Base-by-base conservation (phyloP, 2,888 invertebrate genomes). In the Amorpha juglandis region DNA sequence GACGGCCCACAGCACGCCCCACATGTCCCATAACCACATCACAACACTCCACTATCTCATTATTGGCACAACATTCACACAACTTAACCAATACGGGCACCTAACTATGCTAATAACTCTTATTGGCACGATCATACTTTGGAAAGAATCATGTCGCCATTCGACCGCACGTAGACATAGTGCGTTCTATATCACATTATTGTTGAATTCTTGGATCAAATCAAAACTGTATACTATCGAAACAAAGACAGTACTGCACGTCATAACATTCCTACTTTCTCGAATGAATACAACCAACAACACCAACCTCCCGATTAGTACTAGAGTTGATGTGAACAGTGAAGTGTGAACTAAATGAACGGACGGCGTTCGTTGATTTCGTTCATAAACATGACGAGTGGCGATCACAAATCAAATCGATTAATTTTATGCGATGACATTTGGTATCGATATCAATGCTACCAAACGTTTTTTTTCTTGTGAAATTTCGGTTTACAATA, bases 31-130 rank as follows among this genome's bases (percentile, higher is more conserved):
- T 88, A 90, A 87, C 90, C 92, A 91, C 92, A 92, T 92, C 93
- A 93, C 93, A 90, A 84, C 92, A 92, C 91, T 87, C 81, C 92
- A 93, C 93, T 93, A 93, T 92, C 93, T 93, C 93, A 93, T 93
- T 87, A 91, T 93, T 92, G 90, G 90, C 92, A 93, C 92, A 90
- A 90, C 88, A 92, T 91, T 91, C 88, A 91, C 93, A 87, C 85
- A 90, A 91, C 91, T 88, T 91, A 92, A 90, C 88, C 82, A 84
- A 91, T 87, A 89, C 82, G 86, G 88, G 91, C 83, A 88, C 88
- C 89, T 92, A 92, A 91, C 90, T 93, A 92, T 87, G 87, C 84
- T 91, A 89, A 84, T 82, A 84, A 88, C 80, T 90, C 86, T 86
- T 90, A 85, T 89, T 92, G 91, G 90, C 92, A 92, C 92, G 84